A percentile compares a stretch with the other conserved stretches of the same genome.
Conservation (phyloP, 2,113 vertebrate species). For the Ictidomys tridecemlineatus region DNA sequence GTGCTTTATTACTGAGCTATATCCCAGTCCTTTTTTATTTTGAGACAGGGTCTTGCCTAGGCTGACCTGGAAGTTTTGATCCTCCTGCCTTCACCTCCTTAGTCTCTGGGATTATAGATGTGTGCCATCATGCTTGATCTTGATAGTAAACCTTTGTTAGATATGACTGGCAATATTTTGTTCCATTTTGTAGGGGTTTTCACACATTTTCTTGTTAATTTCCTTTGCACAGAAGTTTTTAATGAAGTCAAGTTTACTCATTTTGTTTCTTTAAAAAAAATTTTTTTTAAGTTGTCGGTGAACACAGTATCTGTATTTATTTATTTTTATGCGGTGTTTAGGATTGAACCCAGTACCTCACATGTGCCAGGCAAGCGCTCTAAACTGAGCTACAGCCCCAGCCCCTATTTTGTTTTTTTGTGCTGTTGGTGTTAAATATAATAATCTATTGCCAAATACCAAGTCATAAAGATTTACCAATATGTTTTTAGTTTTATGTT, state of each 20-base stretch:
- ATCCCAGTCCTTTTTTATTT: neutral
- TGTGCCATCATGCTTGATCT: neutral
- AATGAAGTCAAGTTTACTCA: neutral
- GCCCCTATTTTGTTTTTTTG: neutral
- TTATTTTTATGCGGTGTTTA: too few species aligned
- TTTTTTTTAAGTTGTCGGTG: too few species aligned
- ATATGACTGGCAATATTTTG: neutral
- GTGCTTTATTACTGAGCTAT: too few species aligned
- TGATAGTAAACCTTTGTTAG: neutral
- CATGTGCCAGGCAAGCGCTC: too few species aligned
- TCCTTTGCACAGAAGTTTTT: constrained; percentile 21
- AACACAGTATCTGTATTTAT: too few species aligned
- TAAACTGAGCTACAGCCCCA: too few species aligned
- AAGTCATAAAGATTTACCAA: neutral
- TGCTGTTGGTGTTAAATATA: neutral
- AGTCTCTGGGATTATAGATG: neutral
- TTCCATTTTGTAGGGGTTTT: neutral
- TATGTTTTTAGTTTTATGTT: neutral
- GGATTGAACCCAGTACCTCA: too few species aligned
- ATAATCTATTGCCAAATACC: neutral
- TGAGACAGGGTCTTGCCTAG: neutral
- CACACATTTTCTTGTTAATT: neutral
- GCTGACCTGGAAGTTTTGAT: neutral
- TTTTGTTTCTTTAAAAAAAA: too few species aligned
- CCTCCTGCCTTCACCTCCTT: neutral